Conservation (phyloP, 2,888 invertebrate species). For the Balanococcus diminutus region DNA sequence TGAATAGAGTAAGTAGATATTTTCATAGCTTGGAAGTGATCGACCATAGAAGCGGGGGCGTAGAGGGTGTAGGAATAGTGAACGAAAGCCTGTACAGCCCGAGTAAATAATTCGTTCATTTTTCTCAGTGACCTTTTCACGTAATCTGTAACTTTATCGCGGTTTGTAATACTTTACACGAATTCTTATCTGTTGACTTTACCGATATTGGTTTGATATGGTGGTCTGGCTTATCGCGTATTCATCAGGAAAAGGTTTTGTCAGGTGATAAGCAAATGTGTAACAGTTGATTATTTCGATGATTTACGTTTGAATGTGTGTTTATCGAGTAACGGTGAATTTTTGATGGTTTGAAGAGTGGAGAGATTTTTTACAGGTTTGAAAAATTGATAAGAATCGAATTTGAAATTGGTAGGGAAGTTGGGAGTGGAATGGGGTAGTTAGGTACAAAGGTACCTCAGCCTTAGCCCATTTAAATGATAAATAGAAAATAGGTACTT, state of each 20-base stretch:
- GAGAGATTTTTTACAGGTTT: too few species aligned
- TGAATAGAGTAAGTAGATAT: neutral
- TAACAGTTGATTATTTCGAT: neutral
- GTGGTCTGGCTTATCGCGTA: neutral
- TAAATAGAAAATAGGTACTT: too few species aligned
- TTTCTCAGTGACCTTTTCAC: neutral
- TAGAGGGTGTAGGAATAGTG: neutral
- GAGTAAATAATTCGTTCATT: neutral
- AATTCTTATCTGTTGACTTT: neutral
- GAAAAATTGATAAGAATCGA: too few species aligned
- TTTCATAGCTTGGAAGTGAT: neutral
- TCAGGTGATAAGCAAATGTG: neutral
- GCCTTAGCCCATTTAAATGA: too few species aligned
- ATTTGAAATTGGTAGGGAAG: too few species aligned
- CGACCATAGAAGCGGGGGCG: too few species aligned
- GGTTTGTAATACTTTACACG: neutral
- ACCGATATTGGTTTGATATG: neutral
- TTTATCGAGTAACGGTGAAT: too few species aligned
- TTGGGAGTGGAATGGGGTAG: too few species aligned
- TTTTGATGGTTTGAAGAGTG: too few species aligned
- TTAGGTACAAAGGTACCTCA: too few species aligned
- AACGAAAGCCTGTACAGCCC: neutral
- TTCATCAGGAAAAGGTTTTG: neutral
- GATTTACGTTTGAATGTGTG: too few species aligned
- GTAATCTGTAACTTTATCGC: neutral